Percentiles rank a stretch among this genome's conserved stretches.
These are phyloP conservation scores for Pterobdella sp. DNA, from an alignment of 2,888 invertebrate species.

Conservation along the genomic window DNA sequence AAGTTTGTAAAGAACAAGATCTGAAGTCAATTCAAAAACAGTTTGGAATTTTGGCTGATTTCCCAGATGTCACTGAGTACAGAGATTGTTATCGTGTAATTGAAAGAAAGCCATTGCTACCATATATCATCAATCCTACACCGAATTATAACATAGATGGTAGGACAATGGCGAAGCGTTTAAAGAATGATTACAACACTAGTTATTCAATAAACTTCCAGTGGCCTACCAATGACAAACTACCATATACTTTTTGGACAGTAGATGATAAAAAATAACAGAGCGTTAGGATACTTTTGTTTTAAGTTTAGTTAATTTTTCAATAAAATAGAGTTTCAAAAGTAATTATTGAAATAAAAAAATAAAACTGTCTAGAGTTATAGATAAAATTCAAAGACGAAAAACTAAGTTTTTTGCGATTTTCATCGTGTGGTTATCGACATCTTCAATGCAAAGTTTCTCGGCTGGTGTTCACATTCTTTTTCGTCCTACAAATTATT, in stretches of 20 bases:
- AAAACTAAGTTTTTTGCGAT: too few relatives aligned
- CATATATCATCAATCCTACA: constrained; percentile 48
- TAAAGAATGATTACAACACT: constrained; percentile 35
- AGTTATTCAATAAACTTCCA: constrained; percentile 48
- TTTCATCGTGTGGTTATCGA: too few relatives aligned
- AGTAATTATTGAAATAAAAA: too few relatives aligned
- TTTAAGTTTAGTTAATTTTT: too few relatives aligned
- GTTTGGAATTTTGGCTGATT: constrained; percentile 49
- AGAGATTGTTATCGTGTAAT: constrained; percentile 43
- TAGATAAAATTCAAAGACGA: too few relatives aligned
- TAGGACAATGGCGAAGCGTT: constrained; percentile 41
- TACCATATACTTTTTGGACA: constrained; percentile 47
- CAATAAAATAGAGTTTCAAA: too few relatives aligned
- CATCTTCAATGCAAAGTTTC: too few relatives aligned
- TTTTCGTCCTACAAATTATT: too few relatives aligned
- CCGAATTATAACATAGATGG: constrained; percentile 47
- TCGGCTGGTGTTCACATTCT: too few relatives aligned
- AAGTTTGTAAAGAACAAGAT: neutral
- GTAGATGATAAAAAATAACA: too few relatives aligned
- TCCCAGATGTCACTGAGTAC: constrained; percentile 49
- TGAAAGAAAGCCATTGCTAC: constrained; percentile 39
- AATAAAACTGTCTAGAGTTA: too few relatives aligned
- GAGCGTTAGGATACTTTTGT: too few relatives aligned
- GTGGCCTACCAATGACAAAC: constrained; percentile 47
- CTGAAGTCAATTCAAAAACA: constrained; percentile 45